Evolutionary conservation across 2,888 invertebrate genomes (phyloP).

Genomic region (Agrenia bidenticulata): DNA sequence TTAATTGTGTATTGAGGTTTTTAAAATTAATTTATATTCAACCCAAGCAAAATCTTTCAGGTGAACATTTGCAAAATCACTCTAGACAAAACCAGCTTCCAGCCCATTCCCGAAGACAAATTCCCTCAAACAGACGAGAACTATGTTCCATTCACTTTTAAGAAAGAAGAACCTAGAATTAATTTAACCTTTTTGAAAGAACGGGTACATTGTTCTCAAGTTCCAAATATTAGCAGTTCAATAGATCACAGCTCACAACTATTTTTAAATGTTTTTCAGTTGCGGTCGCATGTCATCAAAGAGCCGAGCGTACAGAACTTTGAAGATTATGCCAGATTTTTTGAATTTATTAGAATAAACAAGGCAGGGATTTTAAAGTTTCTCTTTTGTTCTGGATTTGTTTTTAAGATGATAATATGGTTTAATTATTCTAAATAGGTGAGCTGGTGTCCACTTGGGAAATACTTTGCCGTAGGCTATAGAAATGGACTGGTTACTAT

Average conservation of each 20-base stretch:
- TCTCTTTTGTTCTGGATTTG: too few relatives aligned
- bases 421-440: constrained; percentile 35
- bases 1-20: too few relatives aligned
- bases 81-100: constrained; percentile 23
- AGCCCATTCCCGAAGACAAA: constrained; percentile 5
- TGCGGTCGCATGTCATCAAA: neutral
- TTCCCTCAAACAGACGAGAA: constrained; percentile 1
- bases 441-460: constrained; percentile 45
- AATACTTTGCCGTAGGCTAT: constrained; percentile 42
- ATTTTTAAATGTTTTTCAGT: neutral
- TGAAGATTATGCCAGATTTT: constrained; percentile 38
- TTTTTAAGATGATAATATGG: constrained; percentile 3
- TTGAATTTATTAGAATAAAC: constrained; percentile 39
- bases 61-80: constrained; percentile 17
- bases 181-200: constrained; percentile 32
- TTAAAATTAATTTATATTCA: neutral
- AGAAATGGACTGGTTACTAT: constrained; percentile 45
- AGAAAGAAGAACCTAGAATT: constrained; percentile 31
- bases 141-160: neutral
- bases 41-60: constrained; percentile 12
- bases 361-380: constrained; percentile 40
- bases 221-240: neutral
- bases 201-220: constrained; percentile 25
- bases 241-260: neutral
- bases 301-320: constrained; percentile 26